Evolutionary conservation across 1,140 invertebrate species (phyloP), one percentile per base, ranked within the genome.

Genomic region (Drosophila kohkoa): DNA sequence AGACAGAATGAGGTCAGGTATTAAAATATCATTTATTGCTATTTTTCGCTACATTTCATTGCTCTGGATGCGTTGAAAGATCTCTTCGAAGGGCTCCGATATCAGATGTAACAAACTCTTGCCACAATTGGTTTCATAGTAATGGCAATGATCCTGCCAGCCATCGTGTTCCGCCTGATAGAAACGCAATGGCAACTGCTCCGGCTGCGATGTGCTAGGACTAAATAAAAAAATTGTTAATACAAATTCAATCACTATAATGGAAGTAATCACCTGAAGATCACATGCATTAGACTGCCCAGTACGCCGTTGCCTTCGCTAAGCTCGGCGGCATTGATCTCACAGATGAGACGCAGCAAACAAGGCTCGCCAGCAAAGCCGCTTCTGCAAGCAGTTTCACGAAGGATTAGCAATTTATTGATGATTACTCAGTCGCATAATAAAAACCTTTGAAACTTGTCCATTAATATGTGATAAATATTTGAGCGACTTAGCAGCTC

Each of bases 161-260:
- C 91, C 91, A 76, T 92, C 92, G 16, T 92, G 80, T 79, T 95
- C 94, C 0, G 95, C 95, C 79, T 94, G 92, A 77, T 94, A 94
- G 79, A 94, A 95, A 0, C 83, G 88, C 35, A 93, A 85, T 1
- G 93, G 92, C 41, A 95, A 69, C 28, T 93, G 92, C 80, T 94
- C 93, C 41, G 94, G 93, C 25, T 86, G 92, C 0, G 94, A 95
- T 30, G 94, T 92, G 49, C 94, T 94, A 54, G 94, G 94, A 28
- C 94, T 95, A 86, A 10, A 15, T 32, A 1, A 30, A 30, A 6
- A 0, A 0, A 32, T 41, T 41, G 3, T 41, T n/a, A 25, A 41
- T 41, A 10, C 8, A 3, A 4, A 4, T 7, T 7, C 35, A 2
- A 16, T 0, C 8, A 0, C 1, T n/a, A 38, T 38, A 16, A 15